Evolutionary conservation across 2,797 vertebrate species (phyloP).

Genomic region (Mormyrops boulengeri): DNA sequence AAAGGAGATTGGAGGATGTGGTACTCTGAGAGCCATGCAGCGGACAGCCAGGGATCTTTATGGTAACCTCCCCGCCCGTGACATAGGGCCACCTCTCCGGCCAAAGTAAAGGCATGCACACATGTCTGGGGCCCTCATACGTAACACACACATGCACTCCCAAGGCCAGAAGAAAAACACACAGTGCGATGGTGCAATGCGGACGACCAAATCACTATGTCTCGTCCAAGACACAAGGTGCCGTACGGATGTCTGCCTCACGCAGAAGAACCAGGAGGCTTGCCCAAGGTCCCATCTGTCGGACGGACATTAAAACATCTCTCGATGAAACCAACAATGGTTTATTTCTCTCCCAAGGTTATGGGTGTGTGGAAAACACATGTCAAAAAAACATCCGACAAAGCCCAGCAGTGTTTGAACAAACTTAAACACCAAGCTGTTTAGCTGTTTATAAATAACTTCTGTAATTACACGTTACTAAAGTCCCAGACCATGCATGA

Average conservation of each 20-base stretch:
- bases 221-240: neutral
- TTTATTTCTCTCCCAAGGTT: neutral
- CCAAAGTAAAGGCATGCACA: neutral
- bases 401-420: neutral
- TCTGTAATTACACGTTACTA: slow-evolving; percentile 12
- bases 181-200: neutral
- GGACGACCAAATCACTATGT: neutral
- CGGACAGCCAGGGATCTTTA: neutral
- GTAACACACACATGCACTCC: neutral
- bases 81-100: neutral
- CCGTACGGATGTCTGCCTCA: neutral
- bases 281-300: neutral
- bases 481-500: neutral
- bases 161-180: neutral
- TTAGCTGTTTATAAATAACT: slow-evolving; percentile 14
- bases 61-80: neutral
- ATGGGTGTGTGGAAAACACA: neutral
- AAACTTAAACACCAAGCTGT: neutral
- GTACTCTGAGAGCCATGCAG: neutral
- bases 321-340: neutral
- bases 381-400: neutral
- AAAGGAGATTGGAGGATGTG: neutral
- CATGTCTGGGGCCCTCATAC: neutral
- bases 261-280: neutral
- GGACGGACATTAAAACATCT: neutral